These are phyloP conservation scores for Brachionus calyciflorus DNA, from an alignment of 1,140 invertebrate species.

Conservation along the genomic window DNA sequence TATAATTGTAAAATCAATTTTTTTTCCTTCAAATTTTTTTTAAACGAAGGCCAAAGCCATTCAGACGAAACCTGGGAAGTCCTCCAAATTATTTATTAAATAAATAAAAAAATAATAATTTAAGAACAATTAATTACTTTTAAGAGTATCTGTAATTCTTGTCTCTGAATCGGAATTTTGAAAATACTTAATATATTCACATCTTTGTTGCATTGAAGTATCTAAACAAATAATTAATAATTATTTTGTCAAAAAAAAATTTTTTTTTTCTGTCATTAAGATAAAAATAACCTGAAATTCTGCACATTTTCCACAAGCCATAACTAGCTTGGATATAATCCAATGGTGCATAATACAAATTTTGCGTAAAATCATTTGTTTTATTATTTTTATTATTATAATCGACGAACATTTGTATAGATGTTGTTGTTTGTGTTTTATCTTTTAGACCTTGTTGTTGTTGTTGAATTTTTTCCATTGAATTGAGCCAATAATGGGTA, in stretches of 20 bases:
- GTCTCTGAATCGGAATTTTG: constrained; percentile 4
- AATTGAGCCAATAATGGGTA: constrained; percentile 14
- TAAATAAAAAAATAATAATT: neutral
- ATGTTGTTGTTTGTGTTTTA: neutral
- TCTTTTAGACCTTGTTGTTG: neutral
- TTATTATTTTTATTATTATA: neutral
- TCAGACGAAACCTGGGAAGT: too few relatives aligned
- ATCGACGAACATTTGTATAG: neutral
- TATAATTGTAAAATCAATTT: neutral
- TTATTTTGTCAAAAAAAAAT: neutral
- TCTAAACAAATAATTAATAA: constrained; percentile 15
- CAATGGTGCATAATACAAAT: neutral
- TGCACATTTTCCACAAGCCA: constrained; percentile 19
- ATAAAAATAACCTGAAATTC: neutral
- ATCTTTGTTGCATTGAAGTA: neutral
- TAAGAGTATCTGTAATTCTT: constrained; percentile 22
- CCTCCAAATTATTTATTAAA: too few relatives aligned
- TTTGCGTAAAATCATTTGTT: neutral
- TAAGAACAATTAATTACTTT: neutral
- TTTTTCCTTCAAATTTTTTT: neutral
- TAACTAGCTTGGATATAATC: neutral
- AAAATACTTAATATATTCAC: constrained; percentile 36
- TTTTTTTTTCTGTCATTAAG: neutral
- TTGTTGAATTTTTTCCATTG: neutral
- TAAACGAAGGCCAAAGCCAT: too few relatives aligned